Percentiles rank a stretch among this genome's conserved stretches.
phyloP scores from a whole-genome alignment of 2,888 invertebrate genomes.

The Apotomis betuletana region DNA sequence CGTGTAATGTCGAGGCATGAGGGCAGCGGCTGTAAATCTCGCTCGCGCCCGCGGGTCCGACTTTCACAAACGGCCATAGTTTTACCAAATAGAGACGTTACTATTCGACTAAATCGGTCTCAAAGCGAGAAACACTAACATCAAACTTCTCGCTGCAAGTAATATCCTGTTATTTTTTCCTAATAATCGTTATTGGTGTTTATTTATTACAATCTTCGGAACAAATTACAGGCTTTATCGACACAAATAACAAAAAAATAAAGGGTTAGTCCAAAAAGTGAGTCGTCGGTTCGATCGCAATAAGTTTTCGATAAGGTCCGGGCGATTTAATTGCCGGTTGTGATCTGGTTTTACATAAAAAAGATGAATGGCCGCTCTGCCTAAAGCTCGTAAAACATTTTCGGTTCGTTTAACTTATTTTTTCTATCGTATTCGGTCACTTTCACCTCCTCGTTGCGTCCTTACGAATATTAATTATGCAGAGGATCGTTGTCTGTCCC shows the following conservation, averaged over 20 bases:
- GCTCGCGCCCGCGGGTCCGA: slow-evolving; percentile 69
- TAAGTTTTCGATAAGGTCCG: slow-evolving; percentile 83
- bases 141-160: slow-evolving; percentile 71
- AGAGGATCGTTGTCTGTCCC: slow-evolving; percentile 59
- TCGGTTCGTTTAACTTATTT: slow-evolving; percentile 71
- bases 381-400: slow-evolving; percentile 76
- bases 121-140: slow-evolving; percentile 69
- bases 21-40: slow-evolving; percentile 76
- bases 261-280: slow-evolving; percentile 83
- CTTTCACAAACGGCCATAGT: slow-evolving; percentile 72
- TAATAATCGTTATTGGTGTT: slow-evolving; percentile 84
- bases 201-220: slow-evolving; percentile 81
- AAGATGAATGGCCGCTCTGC: slow-evolving; percentile 79
- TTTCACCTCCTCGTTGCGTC: slow-evolving; percentile 74
- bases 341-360: slow-evolving; percentile 83
- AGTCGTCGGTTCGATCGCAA: slow-evolving; percentile 82
- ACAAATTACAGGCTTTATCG: slow-evolving; percentile 83
- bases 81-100: slow-evolving; percentile 80
- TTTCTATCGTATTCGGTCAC: slow-evolving; percentile 73
- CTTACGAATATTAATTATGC: slow-evolving; percentile 69
- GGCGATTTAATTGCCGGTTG: slow-evolving; percentile 83
- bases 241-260: slow-evolving; percentile 72
- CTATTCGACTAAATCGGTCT: slow-evolving; percentile 71
- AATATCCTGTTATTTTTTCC: slow-evolving; percentile 83
- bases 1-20: slow-evolving; percentile 74